A percentile compares a stretch with the other conserved stretches of the same genome.
Conservation (phyloP, 2,113 vertebrate species). For the Sturnus vulgaris region DNA sequence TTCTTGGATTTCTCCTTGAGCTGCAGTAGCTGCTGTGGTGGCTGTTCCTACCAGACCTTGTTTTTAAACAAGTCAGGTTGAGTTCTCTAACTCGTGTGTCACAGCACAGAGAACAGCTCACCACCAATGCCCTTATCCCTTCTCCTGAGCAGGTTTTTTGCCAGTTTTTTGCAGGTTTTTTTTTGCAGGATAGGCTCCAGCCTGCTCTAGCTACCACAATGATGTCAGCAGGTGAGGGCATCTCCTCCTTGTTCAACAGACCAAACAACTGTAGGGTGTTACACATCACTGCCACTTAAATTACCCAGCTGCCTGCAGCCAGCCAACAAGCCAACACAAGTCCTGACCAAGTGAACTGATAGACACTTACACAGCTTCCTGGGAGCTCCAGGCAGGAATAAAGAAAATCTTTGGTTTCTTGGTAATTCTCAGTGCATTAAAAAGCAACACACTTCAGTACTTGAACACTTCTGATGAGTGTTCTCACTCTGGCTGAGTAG, state of each 20-base stretch:
- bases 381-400: neutral
- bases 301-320: neutral
- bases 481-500: neutral
- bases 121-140: neutral
- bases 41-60: neutral
- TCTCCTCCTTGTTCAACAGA: neutral
- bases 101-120: neutral
- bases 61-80: neutral
- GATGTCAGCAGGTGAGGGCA: neutral
- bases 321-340: neutral
- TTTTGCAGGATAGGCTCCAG: neutral
- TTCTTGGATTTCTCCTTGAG: neutral
- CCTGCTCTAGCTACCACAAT: neutral
- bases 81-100: neutral
- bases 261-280: neutral
- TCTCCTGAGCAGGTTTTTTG: neutral
- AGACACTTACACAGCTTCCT: neutral
- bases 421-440: neutral
- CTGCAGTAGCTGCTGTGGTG: neutral
- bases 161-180: neutral
- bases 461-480: neutral
- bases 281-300: neutral
- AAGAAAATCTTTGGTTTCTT: neutral
- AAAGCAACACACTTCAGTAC: neutral
- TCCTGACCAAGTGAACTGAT: neutral